phyloP scores from a whole-genome alignment of 2,113 vertebrate species.

The Columba janthina region DNA sequence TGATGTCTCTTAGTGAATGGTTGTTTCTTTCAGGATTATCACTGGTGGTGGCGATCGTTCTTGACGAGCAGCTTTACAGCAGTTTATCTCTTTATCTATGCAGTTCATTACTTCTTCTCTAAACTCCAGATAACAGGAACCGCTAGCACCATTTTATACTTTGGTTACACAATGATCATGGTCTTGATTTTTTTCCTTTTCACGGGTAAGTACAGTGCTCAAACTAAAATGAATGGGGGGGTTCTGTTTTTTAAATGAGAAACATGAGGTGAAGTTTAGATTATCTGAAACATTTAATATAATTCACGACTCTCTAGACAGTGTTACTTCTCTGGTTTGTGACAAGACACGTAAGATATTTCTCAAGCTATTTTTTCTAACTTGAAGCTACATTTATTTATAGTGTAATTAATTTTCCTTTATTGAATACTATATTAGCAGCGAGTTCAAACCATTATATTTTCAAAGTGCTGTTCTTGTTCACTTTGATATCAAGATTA shows the following conservation, averaged over 20 bases:
- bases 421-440: not conserved
- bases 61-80: slow-evolving; percentile 90
- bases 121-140: slow-evolving; percentile 85
- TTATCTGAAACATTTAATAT: not conserved
- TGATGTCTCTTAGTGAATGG: not conserved
- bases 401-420: not conserved
- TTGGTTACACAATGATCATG: slow-evolving; percentile 88
- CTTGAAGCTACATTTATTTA: not conserved
- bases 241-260: not conserved
- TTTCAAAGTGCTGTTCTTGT: not conserved
- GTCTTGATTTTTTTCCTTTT: slow-evolving; percentile 90
- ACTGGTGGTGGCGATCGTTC: slow-evolving; percentile 92
- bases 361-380: not conserved
- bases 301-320: not conserved
- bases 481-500: not conserved
- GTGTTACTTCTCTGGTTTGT: not conserved
- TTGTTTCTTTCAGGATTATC: slow-evolving; percentile 82
- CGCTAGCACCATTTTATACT: slow-evolving; percentile 87
- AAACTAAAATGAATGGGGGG: not conserved
- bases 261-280: not conserved
- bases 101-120: slow-evolving; percentile 86
- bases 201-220: slow-evolving; percentile 73
- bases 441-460: not conserved
- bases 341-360: not conserved
- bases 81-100: slow-evolving; percentile 87